Conservation (phyloP, 1,140 invertebrate species). For the Cardiocondyla obscurior region DNA sequence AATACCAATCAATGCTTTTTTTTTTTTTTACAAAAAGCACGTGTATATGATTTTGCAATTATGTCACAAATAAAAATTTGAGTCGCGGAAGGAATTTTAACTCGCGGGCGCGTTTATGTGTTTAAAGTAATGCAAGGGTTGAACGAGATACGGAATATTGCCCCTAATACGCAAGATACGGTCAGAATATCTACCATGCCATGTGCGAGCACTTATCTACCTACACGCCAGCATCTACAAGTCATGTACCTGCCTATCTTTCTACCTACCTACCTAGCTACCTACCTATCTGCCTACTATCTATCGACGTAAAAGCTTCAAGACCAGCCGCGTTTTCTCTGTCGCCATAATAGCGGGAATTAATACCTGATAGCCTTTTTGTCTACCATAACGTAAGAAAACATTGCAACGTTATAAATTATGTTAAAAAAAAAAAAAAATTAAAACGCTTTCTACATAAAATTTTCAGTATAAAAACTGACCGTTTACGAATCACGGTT, state of each 20-base stretch:
- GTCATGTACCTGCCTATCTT: slow-evolving; percentile 43
- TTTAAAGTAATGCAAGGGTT: background rate
- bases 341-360: slow-evolving; percentile 8
- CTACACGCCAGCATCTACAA: slow-evolving; percentile 31
- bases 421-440: background rate
- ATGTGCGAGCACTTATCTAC: slow-evolving; percentile 29
- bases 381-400: background rate
- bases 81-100: background rate
- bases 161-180: slow-evolving; percentile 24
- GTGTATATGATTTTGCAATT: too few species aligned
- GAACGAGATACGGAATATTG: background rate
- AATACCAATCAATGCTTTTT: too few species aligned
- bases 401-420: background rate
- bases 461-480: background rate
- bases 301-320: slow-evolving; percentile 43
- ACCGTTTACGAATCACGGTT: background rate
- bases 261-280: slow-evolving; percentile 41
- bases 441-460: background rate
- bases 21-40: background rate
- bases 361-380: slow-evolving; percentile 1
- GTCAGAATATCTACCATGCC: background rate
- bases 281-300: slow-evolving; percentile 46
- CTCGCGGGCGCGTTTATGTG: background rate
- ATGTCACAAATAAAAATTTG: background rate
- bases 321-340: slow-evolving; percentile 32